Conservation (phyloP, 2,113 vertebrate genomes). For the Chunga burmeisteri region DNA sequence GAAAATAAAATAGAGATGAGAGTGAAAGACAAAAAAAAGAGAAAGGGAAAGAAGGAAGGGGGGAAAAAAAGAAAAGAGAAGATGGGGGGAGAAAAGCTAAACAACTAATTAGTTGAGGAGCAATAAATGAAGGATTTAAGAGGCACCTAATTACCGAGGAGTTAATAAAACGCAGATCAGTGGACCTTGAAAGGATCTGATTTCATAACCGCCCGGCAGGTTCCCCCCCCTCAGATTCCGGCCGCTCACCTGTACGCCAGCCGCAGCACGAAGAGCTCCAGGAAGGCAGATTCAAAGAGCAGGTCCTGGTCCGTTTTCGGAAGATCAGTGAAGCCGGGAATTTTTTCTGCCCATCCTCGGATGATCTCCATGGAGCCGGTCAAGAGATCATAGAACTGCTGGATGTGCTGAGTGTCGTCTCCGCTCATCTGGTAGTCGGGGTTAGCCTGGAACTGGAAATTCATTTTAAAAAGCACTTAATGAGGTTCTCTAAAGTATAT, state of each 20-base stretch:
- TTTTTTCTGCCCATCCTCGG: conserved; percentile 97
- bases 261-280: conserved; percentile 96
- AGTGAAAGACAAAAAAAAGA: neutral
- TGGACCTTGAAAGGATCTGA: conserved; percentile 76
- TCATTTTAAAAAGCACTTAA: conserved; percentile 87
- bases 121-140: conserved; percentile 87
- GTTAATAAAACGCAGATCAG: conserved; percentile 84
- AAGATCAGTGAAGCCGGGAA: conserved; percentile 91
- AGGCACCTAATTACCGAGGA: conserved; percentile 83
- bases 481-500: conserved; percentile 91
- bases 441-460: conserved; percentile 98
- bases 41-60: neutral
- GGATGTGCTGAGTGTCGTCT: conserved; percentile 98
- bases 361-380: conserved; percentile 99
- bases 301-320: conserved; percentile 94
- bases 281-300: conserved; percentile 97
- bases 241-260: conserved; percentile 90
- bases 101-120: conserved; percentile 84
- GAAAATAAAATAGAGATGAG: neutral
- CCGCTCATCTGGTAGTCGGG: conserved; percentile 98
- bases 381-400: conserved; percentile 98
- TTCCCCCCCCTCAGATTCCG: neutral
- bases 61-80: neutral
- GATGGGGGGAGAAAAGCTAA: conserved; percentile 70
- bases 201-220: conserved; percentile 19